phyloP scores from a whole-genome alignment of 2,797 vertebrate genomes.

The Ctenosaura bakeri region DNA sequence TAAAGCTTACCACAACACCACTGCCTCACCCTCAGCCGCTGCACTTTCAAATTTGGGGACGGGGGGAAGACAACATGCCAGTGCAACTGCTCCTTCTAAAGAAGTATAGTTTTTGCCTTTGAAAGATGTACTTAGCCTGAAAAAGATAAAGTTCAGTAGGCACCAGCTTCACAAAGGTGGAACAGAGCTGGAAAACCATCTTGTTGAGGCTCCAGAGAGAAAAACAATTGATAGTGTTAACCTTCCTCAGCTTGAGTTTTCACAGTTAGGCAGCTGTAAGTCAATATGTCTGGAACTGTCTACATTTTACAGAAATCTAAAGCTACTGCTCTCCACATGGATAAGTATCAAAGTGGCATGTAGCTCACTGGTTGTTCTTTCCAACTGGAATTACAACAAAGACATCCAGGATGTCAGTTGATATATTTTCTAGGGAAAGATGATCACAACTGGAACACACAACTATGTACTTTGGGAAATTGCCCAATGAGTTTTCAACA shows the following conservation, averaged over 20 bases:
- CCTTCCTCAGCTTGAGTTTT: conserved; percentile 17
- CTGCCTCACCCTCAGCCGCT: neutral
- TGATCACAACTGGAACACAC: neutral
- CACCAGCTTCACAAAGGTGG: neutral
- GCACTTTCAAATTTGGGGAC: neutral
- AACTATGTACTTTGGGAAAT: neutral
- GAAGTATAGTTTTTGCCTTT: conserved; percentile 18
- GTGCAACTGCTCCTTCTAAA: neutral
- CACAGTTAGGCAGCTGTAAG: conserved; percentile 14
- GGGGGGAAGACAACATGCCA: neutral
- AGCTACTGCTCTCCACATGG: conserved; percentile 23
- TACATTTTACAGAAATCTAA: conserved; percentile 19
- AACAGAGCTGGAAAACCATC: conserved; percentile 26
- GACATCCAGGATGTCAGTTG: neutral
- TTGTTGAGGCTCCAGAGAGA: conserved; percentile 2
- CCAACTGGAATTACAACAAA: conserved; percentile 9
- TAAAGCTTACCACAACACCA: neutral
- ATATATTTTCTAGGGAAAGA: neutral
- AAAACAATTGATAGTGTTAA: conserved; percentile 14
- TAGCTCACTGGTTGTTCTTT: conserved; percentile 26
- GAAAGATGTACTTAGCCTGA: neutral
- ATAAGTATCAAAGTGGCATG: conserved; percentile 13
- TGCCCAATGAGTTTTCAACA: neutral
- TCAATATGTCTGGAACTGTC: conserved; percentile 17
- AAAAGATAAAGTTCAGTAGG: conserved; percentile 32